Evolutionary conservation across 2,888 invertebrate genomes (phyloP).

Genomic region (Camponotus fellah): DNA sequence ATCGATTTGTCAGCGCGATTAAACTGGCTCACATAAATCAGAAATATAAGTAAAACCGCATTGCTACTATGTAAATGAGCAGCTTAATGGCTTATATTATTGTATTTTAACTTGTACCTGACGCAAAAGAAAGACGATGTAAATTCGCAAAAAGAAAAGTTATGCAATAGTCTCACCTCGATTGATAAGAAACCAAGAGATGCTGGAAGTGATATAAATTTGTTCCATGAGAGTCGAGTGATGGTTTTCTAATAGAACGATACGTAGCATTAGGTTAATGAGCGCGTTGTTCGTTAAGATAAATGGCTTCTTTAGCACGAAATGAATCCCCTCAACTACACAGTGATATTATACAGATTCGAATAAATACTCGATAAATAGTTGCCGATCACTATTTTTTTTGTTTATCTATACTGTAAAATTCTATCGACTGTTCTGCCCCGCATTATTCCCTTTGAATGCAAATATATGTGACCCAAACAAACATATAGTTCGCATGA

Average conservation of each 20-base stretch:
- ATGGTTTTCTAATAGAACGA: conserved; percentile 62
- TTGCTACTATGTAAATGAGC: conserved; percentile 23
- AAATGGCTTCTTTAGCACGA: conserved; percentile 67
- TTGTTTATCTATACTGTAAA: background rate
- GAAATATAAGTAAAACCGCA: conserved; percentile 28
- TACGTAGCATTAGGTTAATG: conserved; percentile 74
- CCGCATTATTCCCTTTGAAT: conserved; percentile 30
- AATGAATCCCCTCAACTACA: conserved; percentile 54
- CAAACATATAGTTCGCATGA: conserved; percentile 22
- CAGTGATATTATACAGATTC: conserved; percentile 47
- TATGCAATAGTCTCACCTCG: background rate
- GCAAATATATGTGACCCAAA: conserved; percentile 25
- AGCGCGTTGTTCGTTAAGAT: conserved; percentile 67
- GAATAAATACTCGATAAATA: conserved; percentile 67
- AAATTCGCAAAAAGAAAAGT: conserved; percentile 22
- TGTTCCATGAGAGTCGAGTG: conserved; percentile 52
- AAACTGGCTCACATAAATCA: background rate
- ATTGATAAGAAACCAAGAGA: conserved; percentile 54
- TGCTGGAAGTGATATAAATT: conserved; percentile 66
- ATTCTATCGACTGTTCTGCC: conserved; percentile 15
- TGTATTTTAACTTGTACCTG: background rate
- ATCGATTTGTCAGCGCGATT: conserved; percentile 30
- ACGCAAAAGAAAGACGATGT: background rate
- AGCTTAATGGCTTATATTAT: conserved; percentile 2
- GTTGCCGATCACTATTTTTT: conserved; percentile 63